A percentile compares a stretch with the other conserved stretches of the same genome.
Conservation (phyloP, 1,140 invertebrate species). For the Calliphora vicina region DNA sequence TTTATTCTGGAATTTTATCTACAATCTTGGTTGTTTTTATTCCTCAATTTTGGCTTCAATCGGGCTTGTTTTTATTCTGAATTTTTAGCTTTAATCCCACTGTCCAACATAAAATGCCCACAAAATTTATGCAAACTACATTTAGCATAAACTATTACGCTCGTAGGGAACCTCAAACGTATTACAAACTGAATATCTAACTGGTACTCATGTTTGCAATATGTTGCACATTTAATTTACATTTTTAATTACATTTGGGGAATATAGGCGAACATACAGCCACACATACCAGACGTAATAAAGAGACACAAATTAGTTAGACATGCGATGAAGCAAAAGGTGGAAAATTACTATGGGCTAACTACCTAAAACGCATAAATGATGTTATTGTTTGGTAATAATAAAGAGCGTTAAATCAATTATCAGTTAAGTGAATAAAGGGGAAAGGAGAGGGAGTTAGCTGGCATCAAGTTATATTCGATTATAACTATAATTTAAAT, state of each 20-base stretch:
- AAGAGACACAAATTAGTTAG: neutral
- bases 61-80: too few relatives aligned
- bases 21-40: too few relatives aligned
- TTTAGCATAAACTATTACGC: too few relatives aligned
- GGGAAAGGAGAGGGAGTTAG: too few relatives aligned
- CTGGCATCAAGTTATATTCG: neutral
- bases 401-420: neutral
- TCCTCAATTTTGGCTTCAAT: too few relatives aligned
- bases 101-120: neutral
- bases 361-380: neutral
- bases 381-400: neutral
- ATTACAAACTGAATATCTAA: neutral
- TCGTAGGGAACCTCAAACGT: too few relatives aligned
- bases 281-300: neutral
- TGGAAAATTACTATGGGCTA: neutral
- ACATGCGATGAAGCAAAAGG: neutral
- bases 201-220: neutral
- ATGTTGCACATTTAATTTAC: slow-evolving; percentile 8
- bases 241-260: slow-evolving; percentile 14
- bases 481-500: too few relatives aligned
- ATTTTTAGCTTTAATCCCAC: too few relatives aligned
- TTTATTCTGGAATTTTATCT: too few relatives aligned
- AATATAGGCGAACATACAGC: neutral
- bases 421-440: neutral
- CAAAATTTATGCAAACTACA: slow-evolving; percentile 17